Base-by-base conservation (phyloP, 1,140 invertebrate species). In the Drosophila arawakana region DNA sequence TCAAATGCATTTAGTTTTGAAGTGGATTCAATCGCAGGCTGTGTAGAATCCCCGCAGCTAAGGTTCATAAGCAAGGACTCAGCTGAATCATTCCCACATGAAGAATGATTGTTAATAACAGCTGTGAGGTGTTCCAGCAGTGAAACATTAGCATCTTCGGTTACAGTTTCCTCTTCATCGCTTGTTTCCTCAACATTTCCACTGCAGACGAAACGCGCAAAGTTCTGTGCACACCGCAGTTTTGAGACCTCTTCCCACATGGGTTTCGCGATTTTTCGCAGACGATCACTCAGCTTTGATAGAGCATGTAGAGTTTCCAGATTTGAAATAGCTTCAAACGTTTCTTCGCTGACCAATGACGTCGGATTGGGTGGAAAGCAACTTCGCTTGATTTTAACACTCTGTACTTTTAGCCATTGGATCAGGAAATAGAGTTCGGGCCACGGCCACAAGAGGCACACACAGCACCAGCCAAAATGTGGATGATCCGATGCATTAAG, bases 1-100 rank as follows among this genome's bases (percentile, higher is more conserved):
- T 39, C 67, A 59, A 75, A 52, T 71, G 66, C 39, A 30, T 59
- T 66, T 60, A 58, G 37, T 54, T 49, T 18, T 46, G 30, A 4
- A 13, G 49, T 41, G 25, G 15, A 8, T 9, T 7, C 3, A 15
- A 10, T 18, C 34, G 25, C 11, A 69, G 43, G 58, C 72, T 62
- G 41, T 15, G 49, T 37, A 1, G 52, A 44, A 9, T 15, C 50
- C 34, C 15, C 2, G 25, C 18, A 69, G 8, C 58, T 11, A 13
- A n/a, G 7, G 50, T 52, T 70, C 7, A 3, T 21, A 15, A 46
- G 54, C 9, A 61, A 3, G 2, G 46, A 35, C 2, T 50, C 62
- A 1, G 60, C 0, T 1, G 52, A 46, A 3, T 43, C 41, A 10
- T n/a, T 13, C n/a, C 5, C 8, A 21, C 3, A 2, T 21, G 9